Conservation (phyloP, 2,797 vertebrate species). For the Rousettus madagascariensis region DNA sequence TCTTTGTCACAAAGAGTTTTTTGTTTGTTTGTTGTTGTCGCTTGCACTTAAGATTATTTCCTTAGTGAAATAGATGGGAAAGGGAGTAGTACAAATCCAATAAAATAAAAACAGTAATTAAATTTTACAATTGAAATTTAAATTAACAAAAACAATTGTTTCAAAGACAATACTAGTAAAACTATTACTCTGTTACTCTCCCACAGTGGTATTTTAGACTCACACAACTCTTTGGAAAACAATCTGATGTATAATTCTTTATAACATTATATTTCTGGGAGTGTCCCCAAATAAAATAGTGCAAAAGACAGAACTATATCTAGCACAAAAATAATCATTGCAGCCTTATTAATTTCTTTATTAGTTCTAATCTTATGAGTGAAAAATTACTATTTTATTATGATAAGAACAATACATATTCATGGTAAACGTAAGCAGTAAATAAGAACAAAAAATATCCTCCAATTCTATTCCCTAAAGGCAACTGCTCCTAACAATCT, state of each 20-base stretch:
- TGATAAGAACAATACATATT: background rate
- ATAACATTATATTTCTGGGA: background rate
- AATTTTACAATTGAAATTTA: background rate
- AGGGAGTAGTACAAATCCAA: background rate
- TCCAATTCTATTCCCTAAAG: background rate
- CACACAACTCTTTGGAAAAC: background rate
- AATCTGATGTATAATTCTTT: background rate
- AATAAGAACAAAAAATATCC: background rate
- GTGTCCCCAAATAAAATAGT: background rate
- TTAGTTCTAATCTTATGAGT: constrained; percentile 9
- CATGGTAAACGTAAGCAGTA: background rate
- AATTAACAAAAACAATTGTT: background rate
- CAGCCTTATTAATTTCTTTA: background rate
- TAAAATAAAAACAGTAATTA: constrained; percentile 6
- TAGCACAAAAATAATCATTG: background rate
- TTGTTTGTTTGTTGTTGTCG: background rate
- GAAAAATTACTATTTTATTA: background rate
- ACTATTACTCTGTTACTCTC: background rate
- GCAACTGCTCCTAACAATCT: background rate
- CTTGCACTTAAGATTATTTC: background rate
- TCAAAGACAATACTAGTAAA: background rate
- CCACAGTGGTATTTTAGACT: background rate
- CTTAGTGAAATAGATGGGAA: background rate
- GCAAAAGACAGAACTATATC: background rate
- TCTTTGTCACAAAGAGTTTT: background rate